A percentile compares a stretch with the other conserved stretches of the same genome.
Evolutionary conservation across 2,113 vertebrate genomes (phyloP).

Genomic region (Manacus vitellinus): DNA sequence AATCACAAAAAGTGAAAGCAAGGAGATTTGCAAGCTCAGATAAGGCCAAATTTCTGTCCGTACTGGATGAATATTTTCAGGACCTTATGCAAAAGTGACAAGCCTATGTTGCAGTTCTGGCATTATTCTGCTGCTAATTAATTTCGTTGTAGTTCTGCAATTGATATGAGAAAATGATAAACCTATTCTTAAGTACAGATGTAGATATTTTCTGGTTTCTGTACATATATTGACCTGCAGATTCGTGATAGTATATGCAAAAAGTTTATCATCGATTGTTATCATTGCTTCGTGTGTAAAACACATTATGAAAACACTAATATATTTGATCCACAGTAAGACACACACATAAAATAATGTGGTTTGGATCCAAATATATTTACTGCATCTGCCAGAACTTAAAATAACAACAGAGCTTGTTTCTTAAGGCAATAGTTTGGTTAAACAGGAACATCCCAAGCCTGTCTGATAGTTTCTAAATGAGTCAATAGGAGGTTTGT

Average conservation of each 20-base stretch:
- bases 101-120: background rate
- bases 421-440: background rate
- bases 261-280: background rate
- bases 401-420: background rate
- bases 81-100: background rate
- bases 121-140: background rate
- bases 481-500: background rate
- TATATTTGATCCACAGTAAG: background rate
- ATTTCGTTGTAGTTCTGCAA: background rate
- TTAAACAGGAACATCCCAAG: background rate
- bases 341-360: background rate
- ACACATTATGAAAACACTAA: background rate
- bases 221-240: background rate
- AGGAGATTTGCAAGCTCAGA: background rate
- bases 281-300: background rate
- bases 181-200: background rate
- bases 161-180: background rate
- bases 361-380: slow-evolving; percentile 6
- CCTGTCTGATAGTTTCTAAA: background rate
- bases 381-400: slow-evolving; percentile 1
- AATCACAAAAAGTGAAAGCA: background rate
- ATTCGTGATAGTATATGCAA: background rate
- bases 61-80: background rate
- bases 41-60: background rate
- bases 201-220: background rate